Evolutionary conservation across 2,797 vertebrate genomes (phyloP).

Genomic region (Aplochiton taeniatus): DNA sequence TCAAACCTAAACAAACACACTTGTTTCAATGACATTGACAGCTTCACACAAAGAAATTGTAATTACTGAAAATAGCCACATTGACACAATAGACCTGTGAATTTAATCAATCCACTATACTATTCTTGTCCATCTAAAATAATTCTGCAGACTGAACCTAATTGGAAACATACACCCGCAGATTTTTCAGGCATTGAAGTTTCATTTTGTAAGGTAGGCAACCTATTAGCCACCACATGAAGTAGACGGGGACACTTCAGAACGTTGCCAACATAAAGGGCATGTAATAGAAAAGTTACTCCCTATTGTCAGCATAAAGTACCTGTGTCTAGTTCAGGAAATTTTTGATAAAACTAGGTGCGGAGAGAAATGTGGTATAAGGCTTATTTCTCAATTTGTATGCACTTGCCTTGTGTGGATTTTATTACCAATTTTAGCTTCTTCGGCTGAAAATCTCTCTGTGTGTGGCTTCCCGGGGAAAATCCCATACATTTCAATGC

Average conservation of each 20-base stretch:
- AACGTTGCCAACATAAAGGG: not conserved
- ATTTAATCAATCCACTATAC: constrained; percentile 13
- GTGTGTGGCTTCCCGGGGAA: constrained; percentile 29
- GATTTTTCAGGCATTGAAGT: not conserved
- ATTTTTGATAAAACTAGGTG: constrained; percentile 7
- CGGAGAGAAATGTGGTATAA: constrained; percentile 21
- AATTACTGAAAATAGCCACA: constrained; percentile 32
- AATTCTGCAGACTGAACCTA: constrained; percentile 16
- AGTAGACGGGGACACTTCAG: not conserved
- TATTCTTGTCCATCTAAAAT: not conserved
- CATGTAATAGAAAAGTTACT: constrained; percentile 18
- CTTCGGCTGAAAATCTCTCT: not conserved
- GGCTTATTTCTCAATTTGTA: constrained; percentile 26
- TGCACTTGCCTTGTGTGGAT: constrained; percentile 19
- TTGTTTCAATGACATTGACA: constrained; percentile 16
- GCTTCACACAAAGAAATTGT: constrained; percentile 31
- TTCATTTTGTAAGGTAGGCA: too few species aligned
- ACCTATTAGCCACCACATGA: not conserved
- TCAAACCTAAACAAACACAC: constrained; percentile 37
- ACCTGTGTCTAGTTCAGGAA: not conserved
- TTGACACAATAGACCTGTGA: too few species aligned
- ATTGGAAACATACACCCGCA: constrained; percentile 24
- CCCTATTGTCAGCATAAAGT: constrained; percentile 23
- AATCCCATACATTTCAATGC: constrained; percentile 42
- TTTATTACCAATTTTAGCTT: constrained; percentile 4